Evolutionary conservation across 2,888 invertebrate species (phyloP).

Genomic region (Pelosia muscerda): DNA sequence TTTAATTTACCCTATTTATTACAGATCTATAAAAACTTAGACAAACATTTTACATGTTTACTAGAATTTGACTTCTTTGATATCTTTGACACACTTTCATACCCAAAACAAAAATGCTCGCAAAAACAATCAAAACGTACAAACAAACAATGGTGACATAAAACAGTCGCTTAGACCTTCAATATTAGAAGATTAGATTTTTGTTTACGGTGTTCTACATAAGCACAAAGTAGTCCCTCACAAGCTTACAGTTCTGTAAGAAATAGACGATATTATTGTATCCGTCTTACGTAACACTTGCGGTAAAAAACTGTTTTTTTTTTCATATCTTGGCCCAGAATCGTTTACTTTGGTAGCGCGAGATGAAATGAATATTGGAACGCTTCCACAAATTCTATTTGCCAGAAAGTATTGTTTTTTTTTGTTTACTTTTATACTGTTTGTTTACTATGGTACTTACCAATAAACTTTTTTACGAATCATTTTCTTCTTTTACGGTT

Average conservation of each 20-base stretch:
- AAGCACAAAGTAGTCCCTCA: slow-evolving; percentile 7
- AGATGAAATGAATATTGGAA: slow-evolving; percentile 21
- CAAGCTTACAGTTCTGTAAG: background rate
- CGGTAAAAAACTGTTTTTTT: slow-evolving; percentile 41
- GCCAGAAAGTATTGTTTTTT: slow-evolving; percentile 23
- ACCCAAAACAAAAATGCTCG: background rate
- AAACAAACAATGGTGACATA: slow-evolving; percentile 5
- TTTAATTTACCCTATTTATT: too few species aligned
- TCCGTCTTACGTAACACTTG: slow-evolving; percentile 43
- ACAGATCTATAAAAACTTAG: background rate
- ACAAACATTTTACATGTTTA: background rate
- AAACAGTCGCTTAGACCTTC: slow-evolving; percentile 22
- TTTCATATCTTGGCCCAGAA: slow-evolving; percentile 32
- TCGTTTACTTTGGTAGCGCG: slow-evolving; percentile 16
- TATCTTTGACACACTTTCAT: background rate
- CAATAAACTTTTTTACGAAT: slow-evolving; percentile 30
- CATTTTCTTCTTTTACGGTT: slow-evolving; percentile 39
- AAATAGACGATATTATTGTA: slow-evolving; percentile 49
- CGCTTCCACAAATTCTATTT: slow-evolving; percentile 8
- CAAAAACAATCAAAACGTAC: slow-evolving; percentile 5
- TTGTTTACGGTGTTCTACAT: slow-evolving; percentile 30
- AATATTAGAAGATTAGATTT: slow-evolving; percentile 33
- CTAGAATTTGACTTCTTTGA: background rate
- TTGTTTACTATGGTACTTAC: background rate
- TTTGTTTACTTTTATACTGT: slow-evolving; percentile 12